Percentiles rank a stretch among this genome's conserved stretches.
Evolutionary conservation across 2,797 vertebrate genomes (phyloP).

Genomic region (Vireo griseus): DNA sequence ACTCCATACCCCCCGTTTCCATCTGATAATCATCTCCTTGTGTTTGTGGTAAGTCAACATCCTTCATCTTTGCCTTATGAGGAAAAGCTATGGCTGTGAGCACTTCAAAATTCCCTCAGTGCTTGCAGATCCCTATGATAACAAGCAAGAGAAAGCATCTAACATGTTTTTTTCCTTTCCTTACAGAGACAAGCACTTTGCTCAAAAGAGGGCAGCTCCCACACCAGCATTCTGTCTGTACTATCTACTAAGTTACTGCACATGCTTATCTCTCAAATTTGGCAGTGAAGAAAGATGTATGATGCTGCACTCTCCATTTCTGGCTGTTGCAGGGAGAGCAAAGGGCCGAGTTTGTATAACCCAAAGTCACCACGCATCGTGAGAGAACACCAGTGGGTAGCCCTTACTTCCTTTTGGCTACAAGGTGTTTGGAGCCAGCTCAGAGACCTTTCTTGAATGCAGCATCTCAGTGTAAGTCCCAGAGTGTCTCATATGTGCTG

Average conservation of each 20-base stretch:
- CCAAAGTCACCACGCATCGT: background rate
- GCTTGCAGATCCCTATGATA: constrained; percentile 54
- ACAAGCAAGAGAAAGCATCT: constrained; percentile 41
- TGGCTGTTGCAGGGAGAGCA: background rate
- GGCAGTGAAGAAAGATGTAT: background rate
- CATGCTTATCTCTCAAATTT: background rate
- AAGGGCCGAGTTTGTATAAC: background rate
- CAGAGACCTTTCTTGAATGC: background rate
- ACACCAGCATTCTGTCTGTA: background rate
- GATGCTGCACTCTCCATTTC: background rate
- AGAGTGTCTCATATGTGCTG: background rate
- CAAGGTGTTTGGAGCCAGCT: background rate
- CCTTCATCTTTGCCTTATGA: constrained; percentile 66
- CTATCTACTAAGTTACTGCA: background rate
- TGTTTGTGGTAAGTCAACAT: constrained; percentile 65
- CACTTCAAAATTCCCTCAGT: constrained; percentile 48
- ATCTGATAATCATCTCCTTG: constrained; percentile 71
- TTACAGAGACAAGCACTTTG: constrained; percentile 41
- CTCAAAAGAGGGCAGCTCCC: background rate
- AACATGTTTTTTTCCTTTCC: constrained; percentile 30
- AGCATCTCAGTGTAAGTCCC: background rate
- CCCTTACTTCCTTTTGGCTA: background rate
- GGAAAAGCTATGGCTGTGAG: constrained; percentile 46
- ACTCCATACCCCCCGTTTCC: constrained; percentile 63
- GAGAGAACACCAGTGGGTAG: background rate